Evolutionary conservation across 2,888 invertebrate genomes (phyloP), one percentile per base, ranked within the genome.

Genomic region (Lampropteryx suffumata): DNA sequence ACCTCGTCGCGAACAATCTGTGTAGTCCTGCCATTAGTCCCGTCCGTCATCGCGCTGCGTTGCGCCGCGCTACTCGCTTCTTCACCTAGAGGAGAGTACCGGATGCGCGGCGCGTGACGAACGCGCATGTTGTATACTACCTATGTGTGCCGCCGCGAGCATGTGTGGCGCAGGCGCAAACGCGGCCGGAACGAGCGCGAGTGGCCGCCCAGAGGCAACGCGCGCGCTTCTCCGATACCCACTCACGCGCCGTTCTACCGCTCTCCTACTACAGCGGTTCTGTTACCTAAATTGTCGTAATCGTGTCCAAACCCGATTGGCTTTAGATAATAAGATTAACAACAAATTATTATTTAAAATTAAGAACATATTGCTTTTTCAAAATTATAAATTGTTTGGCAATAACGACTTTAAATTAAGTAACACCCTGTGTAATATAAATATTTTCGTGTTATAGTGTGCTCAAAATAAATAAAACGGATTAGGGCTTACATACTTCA

Each of bases 21-120:
- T 76, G 66, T 72, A n/a, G n/a, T n/a, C n/a, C 65, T 65, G 61
- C 71, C 80, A 84, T 81, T 73, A 79, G 75, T 73, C 64, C 64
- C 28, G 43, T 50, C 29, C 70, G 61, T 75, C 81, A 82, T 77
- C 62, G 70, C 75, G 26, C 35, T 24, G 35, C 40, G 40, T 12
- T 40, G 34, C 71, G 73, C 17, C 45, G 29, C 71, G 73, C 76
- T 80, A 74, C 27, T 67, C 71, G 67, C 70, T 75, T 76, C 61
- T 63, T 69, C 65, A 69, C 69, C 71, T 65, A 68, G 71, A 69
- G 65, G 64, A 58, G 62, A 71, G 62, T 67, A 61, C 60, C 57
- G 59, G 62, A 62, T 67, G 63, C 71, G 69, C 70, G 69, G 24
- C 9, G 46, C 29, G 32, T 27, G 12, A 24, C 14, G 11, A 10